Conservation (phyloP, 1,140 invertebrate genomes). For the Meloidogyne hapla region DNA sequence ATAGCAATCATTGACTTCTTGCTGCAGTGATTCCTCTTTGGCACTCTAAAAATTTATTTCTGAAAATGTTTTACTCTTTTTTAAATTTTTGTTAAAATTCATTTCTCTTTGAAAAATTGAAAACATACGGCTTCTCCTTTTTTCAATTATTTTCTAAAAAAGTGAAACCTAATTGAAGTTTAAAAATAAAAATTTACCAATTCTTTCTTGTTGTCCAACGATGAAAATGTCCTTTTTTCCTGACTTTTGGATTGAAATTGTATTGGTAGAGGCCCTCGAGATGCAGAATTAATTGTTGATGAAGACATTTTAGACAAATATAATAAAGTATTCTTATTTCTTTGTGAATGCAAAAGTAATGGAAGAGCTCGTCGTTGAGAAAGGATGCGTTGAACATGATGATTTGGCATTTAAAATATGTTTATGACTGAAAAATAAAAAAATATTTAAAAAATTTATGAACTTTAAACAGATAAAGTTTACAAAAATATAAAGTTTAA, state of each 20-base stretch:
- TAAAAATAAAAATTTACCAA: background rate
- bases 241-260: background rate
- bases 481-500: no score
- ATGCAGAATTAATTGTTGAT: background rate
- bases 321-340: background rate
- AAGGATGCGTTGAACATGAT: background rate
- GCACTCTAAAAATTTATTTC: background rate
- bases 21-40: conserved; percentile 10
- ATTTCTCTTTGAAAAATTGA: no score
- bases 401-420: background rate
- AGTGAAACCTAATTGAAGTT: background rate
- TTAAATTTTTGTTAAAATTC: no score
- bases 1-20: conserved; percentile 57
- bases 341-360: background rate
- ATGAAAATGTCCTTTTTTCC: background rate
- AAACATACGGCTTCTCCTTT: background rate
- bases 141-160: background rate
- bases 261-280: no score
- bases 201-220: background rate
- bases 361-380: background rate
- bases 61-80: background rate
- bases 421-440: background rate
- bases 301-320: background rate
- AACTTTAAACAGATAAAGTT: no score
- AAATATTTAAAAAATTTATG: background rate